phyloP scores from a whole-genome alignment of 2,113 vertebrate genomes.

The Sigmodon hispidus region DNA sequence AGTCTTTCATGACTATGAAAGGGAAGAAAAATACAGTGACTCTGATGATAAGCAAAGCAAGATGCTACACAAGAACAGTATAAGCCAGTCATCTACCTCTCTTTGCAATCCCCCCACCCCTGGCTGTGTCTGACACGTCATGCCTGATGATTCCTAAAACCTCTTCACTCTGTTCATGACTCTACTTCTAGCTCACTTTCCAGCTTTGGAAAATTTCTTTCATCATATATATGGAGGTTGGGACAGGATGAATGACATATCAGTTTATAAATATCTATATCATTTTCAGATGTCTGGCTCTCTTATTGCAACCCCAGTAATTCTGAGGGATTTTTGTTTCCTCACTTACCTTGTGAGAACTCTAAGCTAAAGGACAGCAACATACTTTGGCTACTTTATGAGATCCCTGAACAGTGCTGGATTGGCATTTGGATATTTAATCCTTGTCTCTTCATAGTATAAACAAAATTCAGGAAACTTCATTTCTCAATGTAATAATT shows the following conservation, averaged over 20 bases:
- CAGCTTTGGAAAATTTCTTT: background rate
- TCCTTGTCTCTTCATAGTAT: background rate
- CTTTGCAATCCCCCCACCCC: too few relatives aligned
- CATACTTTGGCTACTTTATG: rapidly evolving
- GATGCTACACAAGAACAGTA: too few relatives aligned
- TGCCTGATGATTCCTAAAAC: background rate
- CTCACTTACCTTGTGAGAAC: background rate
- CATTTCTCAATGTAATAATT: background rate
- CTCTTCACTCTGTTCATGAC: background rate
- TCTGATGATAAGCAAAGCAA: background rate
- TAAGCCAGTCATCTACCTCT: background rate
- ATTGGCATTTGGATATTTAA: background rate
- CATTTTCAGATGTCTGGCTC: background rate
- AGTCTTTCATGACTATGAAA: background rate
- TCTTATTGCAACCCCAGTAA: background rate
- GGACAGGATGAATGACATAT: background rate
- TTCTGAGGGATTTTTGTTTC: background rate
- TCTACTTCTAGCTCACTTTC: background rate
- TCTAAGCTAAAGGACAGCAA: background rate
- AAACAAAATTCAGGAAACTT: background rate
- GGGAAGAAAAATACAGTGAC: background rate
- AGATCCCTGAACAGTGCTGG: rapidly evolving
- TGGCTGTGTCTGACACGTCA: background rate
- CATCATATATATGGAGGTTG: background rate
- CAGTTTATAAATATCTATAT: background rate